These are phyloP conservation scores for Psittacara wagleri DNA, from an alignment of 2,113 vertebrate species.

Conservation along the genomic window DNA sequence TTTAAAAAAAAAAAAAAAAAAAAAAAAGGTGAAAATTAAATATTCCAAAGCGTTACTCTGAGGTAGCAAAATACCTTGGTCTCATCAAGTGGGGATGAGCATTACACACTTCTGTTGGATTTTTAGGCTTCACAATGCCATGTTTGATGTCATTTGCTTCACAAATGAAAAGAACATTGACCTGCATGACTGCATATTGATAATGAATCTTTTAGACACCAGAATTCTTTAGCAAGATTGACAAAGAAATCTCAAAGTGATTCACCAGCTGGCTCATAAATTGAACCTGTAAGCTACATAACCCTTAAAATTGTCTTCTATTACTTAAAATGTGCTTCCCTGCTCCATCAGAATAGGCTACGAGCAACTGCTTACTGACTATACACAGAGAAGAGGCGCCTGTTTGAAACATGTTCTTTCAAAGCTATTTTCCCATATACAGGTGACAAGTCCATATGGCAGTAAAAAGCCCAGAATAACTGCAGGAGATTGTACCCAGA, in stretches of 20 bases:
- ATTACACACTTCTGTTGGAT: conserved; percentile 34
- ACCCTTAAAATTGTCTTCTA: not conserved
- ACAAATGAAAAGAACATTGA: conserved; percentile 62
- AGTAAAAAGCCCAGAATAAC: not conserved
- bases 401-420: not conserved
- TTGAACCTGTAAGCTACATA: not conserved
- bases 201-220: conserved; percentile 39
- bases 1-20: not conserved
- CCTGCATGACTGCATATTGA: conserved; percentile 48
- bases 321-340: not conserved
- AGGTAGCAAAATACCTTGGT: not conserved
- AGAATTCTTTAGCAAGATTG: not conserved
- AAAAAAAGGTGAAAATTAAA: not conserved
- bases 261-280: not conserved
- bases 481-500: not conserved
- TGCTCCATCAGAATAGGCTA: not conserved
- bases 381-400: not conserved
- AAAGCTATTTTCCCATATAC: not conserved
- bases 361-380: not conserved
- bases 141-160: conserved; percentile 51
- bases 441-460: not conserved
- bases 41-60: not conserved
- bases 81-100: conserved; percentile 30
- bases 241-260: conserved; percentile 23
- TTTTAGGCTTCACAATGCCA: conserved; percentile 51